These are phyloP conservation scores for Apotomis capreana DNA, from an alignment of 2,888 invertebrate species.

Conservation along the genomic window DNA sequence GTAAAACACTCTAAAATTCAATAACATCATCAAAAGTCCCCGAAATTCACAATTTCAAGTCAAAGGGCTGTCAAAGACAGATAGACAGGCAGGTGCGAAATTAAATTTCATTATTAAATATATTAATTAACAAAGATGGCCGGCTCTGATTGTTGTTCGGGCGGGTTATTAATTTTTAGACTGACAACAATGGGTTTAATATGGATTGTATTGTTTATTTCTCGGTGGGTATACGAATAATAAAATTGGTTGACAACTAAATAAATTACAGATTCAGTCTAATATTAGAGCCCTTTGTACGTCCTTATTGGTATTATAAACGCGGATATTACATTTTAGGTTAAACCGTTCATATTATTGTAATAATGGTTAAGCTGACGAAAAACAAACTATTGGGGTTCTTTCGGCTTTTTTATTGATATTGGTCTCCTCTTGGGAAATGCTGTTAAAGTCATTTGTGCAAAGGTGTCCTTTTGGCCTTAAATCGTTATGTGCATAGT, in stretches of 20 bases:
- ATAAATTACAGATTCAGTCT: conserved; percentile 2
- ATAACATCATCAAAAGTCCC: conserved; percentile 30
- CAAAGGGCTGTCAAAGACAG: conserved; percentile 52
- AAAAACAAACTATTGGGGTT: too few relatives aligned
- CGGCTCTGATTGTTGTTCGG: conserved; percentile 18
- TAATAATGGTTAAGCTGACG: too few relatives aligned
- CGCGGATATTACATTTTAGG: too few relatives aligned
- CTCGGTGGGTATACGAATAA: neutral
- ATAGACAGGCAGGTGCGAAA: conserved; percentile 69
- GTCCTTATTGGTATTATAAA: too few relatives aligned
- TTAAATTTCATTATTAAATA: conserved; percentile 67
- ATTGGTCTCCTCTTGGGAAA: too few relatives aligned
- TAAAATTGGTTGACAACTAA: conserved; percentile 12
- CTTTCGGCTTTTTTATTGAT: too few relatives aligned
- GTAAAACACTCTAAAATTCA: conserved; percentile 19
- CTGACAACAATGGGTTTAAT: conserved; percentile 24
- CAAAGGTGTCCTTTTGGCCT: too few relatives aligned
- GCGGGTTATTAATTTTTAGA: conserved; percentile 39
- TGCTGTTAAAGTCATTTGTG: too few relatives aligned
- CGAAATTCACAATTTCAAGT: conserved; percentile 38
- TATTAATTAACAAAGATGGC: conserved; percentile 48
- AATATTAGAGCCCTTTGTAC: too few relatives aligned
- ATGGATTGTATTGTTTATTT: conserved; percentile 26
- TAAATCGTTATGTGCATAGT: neutral
- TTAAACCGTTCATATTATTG: too few relatives aligned